A percentile compares a stretch with the other conserved stretches of the same genome.
Evolutionary conservation across 2,888 invertebrate genomes (phyloP).

Genomic region (Heliconius ismenius): DNA sequence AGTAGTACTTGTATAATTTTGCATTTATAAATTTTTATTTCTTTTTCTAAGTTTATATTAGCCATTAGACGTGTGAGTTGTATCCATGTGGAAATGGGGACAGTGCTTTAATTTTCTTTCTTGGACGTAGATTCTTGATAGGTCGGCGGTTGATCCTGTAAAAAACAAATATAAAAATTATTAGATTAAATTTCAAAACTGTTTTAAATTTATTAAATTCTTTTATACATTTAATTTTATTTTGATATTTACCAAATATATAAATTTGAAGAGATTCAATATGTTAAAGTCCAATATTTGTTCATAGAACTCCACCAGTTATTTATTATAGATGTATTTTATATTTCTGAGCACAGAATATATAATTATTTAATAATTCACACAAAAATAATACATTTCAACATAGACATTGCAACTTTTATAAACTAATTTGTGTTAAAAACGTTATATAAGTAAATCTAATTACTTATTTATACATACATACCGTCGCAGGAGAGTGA

Average conservation of each 20-base stretch:
- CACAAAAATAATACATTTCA: too few species aligned
- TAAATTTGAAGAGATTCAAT: too few species aligned
- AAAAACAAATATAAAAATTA: constrained; percentile 36
- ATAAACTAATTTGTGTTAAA: background rate
- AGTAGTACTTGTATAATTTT: background rate
- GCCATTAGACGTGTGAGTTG: constrained; percentile 23
- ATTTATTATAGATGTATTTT: too few species aligned
- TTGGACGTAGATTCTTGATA: constrained; percentile 89
- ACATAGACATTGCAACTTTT: too few species aligned
- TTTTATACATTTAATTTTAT: too few species aligned
- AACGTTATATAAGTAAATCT: background rate
- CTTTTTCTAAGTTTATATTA: background rate
- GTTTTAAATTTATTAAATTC: too few species aligned
- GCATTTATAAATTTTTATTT: constrained; percentile 7
- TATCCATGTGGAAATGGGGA: constrained; percentile 68
- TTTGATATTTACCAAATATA: too few species aligned
- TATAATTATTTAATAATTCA: too few species aligned
- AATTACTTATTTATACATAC: background rate
- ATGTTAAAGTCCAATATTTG: too few species aligned
- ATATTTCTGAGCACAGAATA: too few species aligned
- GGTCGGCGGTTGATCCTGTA: constrained; percentile 91
- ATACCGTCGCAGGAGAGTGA: too few species aligned
- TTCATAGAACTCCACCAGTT: too few species aligned
- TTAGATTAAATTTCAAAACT: background rate
- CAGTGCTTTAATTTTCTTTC: constrained; percentile 85